Base-by-base conservation (phyloP, 2,888 invertebrate species). In the Sminthurides aquaticus region DNA sequence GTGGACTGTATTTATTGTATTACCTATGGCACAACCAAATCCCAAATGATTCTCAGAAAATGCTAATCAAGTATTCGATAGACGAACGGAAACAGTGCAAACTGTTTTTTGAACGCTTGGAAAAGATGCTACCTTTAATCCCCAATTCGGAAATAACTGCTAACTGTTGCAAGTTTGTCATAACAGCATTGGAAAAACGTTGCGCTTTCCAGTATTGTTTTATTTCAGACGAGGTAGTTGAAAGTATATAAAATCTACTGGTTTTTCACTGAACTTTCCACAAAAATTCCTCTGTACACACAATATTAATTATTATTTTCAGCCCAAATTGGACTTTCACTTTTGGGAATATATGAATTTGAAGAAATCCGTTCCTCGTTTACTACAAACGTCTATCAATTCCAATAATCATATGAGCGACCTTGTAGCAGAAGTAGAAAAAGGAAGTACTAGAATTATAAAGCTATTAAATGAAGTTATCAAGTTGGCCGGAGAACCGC, bases 1-100 rank as follows among this genome's bases (percentile, higher is more conserved):
- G 54, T 29, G 64, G 64, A 0, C 26, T 64, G 20, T 64, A 64
- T 22, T 20, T 59, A 8, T 54, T 64, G 48, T 64, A 64, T 25
- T 64, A 60, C 27, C 27, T 64, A 1, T 64, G 64, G 64, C 52
- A 59, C 34, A 60, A 59, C 18, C 64, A 64, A 52, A 52, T 54
- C 22, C 55, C 59, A 3, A 28, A 3, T 26, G 64, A 64, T 55
- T 3, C 34, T 2, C 11, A 43, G 25, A 64, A 64, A 60, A 28
- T 64, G 15, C 27, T 59, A 3, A 64, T 64, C 8, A 59, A 54
- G 15, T 64, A 43, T 27, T 49, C 54, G n/a, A 25, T 52, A 18
- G 26, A 29, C 1, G 64, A 64, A 34, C 43, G 57, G 15, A 25
- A 29, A 24, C 49, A 48, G 15, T 29, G 26, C 24, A 43, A n/a